Base-by-base conservation (phyloP, 1,140 invertebrate species). In the Copidosoma floridanum region DNA sequence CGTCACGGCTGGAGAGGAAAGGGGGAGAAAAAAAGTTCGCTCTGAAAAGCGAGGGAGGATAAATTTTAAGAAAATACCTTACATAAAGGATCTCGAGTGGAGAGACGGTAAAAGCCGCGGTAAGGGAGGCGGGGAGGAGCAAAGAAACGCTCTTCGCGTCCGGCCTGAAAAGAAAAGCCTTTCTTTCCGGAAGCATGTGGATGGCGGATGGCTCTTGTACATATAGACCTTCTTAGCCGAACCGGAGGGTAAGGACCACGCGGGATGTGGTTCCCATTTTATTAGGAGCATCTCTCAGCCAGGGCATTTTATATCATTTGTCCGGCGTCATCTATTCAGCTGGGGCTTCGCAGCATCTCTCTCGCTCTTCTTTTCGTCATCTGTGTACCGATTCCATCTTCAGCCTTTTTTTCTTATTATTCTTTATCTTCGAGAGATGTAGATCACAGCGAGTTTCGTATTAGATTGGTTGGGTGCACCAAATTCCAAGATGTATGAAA, bases 241-340 rank as follows among this genome's bases (percentile, higher is more conserved):
- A 27, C 32, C 47, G 27, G n/a, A n/a, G n/a, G n/a, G n/a, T n/a
- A n/a, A n/a, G n/a, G n/a, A n/a, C n/a, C n/a, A n/a, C n/a, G n/a
- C n/a, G n/a, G n/a, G n/a, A n/a, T n/a, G n/a, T n/a, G n/a, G n/a
- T n/a, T n/a, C n/a, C 38, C 68, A 68, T 75, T 73, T 73, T 75
- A 75, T 75, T 72, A 74, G 67, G 26, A 70, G 60, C 66, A 70
- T 71, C 70, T 72, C 72, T 77, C 71, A 67, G 47, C 67, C 48
- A 20, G 14, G 58, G 69, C 29, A 72, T 73, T 68, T 71, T 73
- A 72, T 73, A 74, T 74, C 70, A 68, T 69, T 73, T 72, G 68
- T 74, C 68, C 68, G 66, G 68, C 61, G 59, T 58, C 65, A 60
- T 61, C 69, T 61, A 73, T 75, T 73, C 68, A 74, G 68, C 70